Evolutionary conservation across 2,113 vertebrate species (phyloP).

Genomic region (Heterotilapia buettikoferi): DNA sequence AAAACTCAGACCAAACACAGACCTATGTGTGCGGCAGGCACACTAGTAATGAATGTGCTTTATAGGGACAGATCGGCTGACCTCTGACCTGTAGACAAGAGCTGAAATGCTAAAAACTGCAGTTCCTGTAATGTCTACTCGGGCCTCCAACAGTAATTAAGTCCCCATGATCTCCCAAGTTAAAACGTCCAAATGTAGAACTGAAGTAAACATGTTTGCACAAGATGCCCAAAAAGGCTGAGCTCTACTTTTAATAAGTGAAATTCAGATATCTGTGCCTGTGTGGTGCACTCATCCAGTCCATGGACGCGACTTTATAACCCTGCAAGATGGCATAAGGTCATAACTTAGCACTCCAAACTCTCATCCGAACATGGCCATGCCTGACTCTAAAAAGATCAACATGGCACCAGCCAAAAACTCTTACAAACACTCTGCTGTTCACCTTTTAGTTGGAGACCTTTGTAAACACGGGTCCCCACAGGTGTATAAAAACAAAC

Average conservation of each 20-base stretch:
- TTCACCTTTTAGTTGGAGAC: background rate
- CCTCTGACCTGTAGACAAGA: background rate
- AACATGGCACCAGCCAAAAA: background rate
- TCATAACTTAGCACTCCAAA: background rate
- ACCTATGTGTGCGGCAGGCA: background rate
- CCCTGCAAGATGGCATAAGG: background rate
- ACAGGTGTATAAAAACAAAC: background rate
- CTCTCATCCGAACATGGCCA: background rate
- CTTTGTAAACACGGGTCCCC: background rate
- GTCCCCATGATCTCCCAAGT: background rate
- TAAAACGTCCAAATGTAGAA: background rate
- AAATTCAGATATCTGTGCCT: background rate
- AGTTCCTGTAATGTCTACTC: background rate
- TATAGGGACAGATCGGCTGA: background rate
- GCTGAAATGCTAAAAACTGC: background rate
- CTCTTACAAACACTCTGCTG: background rate
- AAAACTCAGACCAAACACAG: background rate
- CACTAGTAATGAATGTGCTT: background rate
- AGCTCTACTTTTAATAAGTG: background rate
- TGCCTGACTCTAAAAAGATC: background rate
- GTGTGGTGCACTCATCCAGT: background rate
- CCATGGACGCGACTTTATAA: background rate
- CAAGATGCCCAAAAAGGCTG: background rate
- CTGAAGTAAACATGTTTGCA: background rate
- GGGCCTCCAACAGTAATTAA: background rate